Evolutionary conservation across 2,113 vertebrate genomes (phyloP), one percentile per base, ranked within the genome.

Genomic region (Scomber colias): DNA sequence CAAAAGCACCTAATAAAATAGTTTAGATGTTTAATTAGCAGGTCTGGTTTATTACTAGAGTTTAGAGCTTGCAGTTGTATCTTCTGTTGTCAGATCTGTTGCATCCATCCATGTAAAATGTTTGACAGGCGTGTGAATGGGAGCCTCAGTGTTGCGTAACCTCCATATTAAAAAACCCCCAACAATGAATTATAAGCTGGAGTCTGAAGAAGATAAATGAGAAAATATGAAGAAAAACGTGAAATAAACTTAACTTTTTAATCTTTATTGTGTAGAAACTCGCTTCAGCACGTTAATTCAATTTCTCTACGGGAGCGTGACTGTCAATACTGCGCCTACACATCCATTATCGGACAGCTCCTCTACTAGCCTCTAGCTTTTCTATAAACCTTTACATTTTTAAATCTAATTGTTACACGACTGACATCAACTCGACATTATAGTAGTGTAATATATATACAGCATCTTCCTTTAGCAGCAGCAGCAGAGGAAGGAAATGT

Each of bases 131-230:
- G 19, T 31, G 69, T 46, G 62, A 5, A 49, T 2, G 19, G 17
- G 51, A 68, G 60, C 14, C 35, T 77, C 66, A 63, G 21, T 82
- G 78, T 89, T 89, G 81, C 78, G 3, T 86, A 91, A 87, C 54
- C 27, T 11, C 13, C 56, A 0, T 30, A 53, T 13, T n/a, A 4
- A 48, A 48, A 15, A 8, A 13, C 11, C 2, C 2, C 3, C 4
- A 9, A 7, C 35, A 40, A 4, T 4, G 14, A 66, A 67, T 19
- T 35, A 19, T 14, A 3, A 13, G n/a, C 14, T 3, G 7, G 1
- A 17, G 3, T 12, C 6, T 21, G 0, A 4, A 27, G 0, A 15
- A 4, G 35, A 40, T 35, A 35, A 5, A 35, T 3, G 8, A 4
- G 3, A 24, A 40, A 7, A 11, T 3, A 45, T 0, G 6, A 3